Base-by-base conservation (phyloP, 1,140 invertebrate species). In the Nasonia longicornis region DNA sequence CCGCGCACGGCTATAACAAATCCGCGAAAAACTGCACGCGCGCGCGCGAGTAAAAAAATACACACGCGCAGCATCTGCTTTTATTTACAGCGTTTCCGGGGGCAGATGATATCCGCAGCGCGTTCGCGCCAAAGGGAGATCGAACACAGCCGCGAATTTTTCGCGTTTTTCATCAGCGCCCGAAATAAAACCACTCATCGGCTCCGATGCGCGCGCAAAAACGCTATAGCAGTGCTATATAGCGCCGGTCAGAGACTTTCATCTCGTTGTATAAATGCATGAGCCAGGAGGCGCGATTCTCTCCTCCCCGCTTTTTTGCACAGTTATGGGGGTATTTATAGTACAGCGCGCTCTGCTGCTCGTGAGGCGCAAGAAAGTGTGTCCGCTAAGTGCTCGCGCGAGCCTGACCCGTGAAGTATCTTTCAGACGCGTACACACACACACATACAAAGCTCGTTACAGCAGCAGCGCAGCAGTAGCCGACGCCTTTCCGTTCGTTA, bases 161-260 rank as follows among this genome's bases (percentile, higher is more conserved):
- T 73, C 78, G 4, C 6, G 38, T 73, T 73, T 73, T 79, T 48
- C 70, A 74, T 64, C 70, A 22, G 22, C 22, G 58, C 58, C 58
- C 22, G 73, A 79, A 79, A 79, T 79, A 79, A 73, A 73, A 79
- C 71, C 58, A 22, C 35, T n/a, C 78, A 20, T 72, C 26, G 69
- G 8, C 12, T 48, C 42, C 22, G 22, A 11, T 1, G 14, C 45
- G 14, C 3, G 29, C 20, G 69, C 67, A 72, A 79, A 78, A 79
- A 42, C 45, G 29, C 31, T 35, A 52, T 29, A 7, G 12, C n/a
- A 35, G 31, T 35, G 31, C 31, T 35, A 35, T 35, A 35, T 14
- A 10, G 22, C 12, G 29, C 26, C 48, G 52, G 1, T 7, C n/a
- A 26, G 29, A 64, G 20, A 64, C 26, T 52, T 73, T 26, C 42